A percentile compares a stretch with the other conserved stretches of the same genome.
These are phyloP conservation scores for Mesorhabditis belari DNA, from an alignment of 2,888 invertebrate genomes.

Conservation along the genomic window DNA sequence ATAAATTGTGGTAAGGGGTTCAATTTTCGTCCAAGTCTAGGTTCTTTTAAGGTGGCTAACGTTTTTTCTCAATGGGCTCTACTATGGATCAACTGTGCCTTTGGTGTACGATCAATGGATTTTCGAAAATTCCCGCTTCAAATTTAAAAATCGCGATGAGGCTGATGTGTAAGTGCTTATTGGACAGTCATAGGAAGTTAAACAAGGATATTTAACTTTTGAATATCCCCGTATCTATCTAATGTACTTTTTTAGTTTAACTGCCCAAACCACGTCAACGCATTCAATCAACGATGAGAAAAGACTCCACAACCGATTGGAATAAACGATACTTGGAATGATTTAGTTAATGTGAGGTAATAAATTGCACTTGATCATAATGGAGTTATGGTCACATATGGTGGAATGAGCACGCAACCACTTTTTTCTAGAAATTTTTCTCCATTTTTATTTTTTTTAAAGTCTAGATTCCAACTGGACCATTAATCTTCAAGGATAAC, in stretches of 20 bases:
- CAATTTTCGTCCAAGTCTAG: background rate
- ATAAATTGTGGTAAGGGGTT: background rate
- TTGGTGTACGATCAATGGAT: constrained; percentile 26
- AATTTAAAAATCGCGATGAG: constrained; percentile 19
- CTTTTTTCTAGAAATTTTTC: constrained; percentile 54
- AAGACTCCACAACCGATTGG: too few species aligned
- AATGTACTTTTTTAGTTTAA: too few species aligned
- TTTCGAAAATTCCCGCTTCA: constrained; percentile 18
- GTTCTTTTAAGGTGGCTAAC: constrained; percentile 24
- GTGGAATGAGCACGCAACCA: constrained; percentile 85
- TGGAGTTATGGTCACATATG: constrained; percentile 84
- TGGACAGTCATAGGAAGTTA: too few species aligned
- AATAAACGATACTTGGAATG: too few species aligned
- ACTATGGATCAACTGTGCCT: constrained; percentile 22
- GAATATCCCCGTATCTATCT: too few species aligned
- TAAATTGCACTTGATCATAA: constrained; percentile 67
- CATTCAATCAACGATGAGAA: too few species aligned
- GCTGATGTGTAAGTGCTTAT: too few species aligned
- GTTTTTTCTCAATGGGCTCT: constrained; percentile 31
- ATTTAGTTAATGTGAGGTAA: too few species aligned
- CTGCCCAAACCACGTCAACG: too few species aligned
- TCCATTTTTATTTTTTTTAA: background rate
- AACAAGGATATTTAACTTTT: too few species aligned
- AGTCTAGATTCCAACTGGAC: constrained; percentile 65
- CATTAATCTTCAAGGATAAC: constrained; percentile 77